These are phyloP conservation scores for Rambutsinella grinnellia DNA, from an alignment of 2,888 invertebrate genomes.

Conservation along the genomic window DNA sequence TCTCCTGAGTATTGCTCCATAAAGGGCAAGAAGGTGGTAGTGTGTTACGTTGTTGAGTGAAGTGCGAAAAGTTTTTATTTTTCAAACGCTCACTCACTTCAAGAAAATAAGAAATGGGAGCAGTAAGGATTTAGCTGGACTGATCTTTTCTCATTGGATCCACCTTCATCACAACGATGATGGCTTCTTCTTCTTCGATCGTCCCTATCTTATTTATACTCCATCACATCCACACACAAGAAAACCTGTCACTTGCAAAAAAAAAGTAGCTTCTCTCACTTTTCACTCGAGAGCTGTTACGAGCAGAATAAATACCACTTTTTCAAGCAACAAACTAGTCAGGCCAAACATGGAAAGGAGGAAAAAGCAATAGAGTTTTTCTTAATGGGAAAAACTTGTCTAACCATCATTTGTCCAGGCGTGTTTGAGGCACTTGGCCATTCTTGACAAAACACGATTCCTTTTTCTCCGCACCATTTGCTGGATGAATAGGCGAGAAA, in stretches of 20 bases:
- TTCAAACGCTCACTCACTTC: neutral
- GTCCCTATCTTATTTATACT: constrained; percentile 11
- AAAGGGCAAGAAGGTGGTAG: neutral
- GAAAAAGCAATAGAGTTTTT: constrained; percentile 21
- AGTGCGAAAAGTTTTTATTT: neutral
- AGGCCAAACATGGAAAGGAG: constrained; percentile 25
- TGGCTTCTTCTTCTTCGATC: constrained; percentile 54
- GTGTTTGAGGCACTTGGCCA: neutral
- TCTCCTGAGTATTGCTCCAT: neutral
- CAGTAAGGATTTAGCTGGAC: neutral
- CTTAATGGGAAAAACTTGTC: constrained; percentile 53
- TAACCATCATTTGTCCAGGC: constrained; percentile 34
- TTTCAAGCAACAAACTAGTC: neutral
- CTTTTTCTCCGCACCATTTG: constrained; percentile 52
- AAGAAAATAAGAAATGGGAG: neutral
- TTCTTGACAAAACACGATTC: neutral
- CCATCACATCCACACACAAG: constrained; percentile 15
- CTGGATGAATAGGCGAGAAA: neutral
- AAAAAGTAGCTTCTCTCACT: constrained; percentile 15
- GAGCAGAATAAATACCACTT: constrained; percentile 4
- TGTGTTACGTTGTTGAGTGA: neutral
- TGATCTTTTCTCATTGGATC: neutral
- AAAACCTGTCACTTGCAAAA: constrained; percentile 55
- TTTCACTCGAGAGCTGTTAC: constrained; percentile 27
- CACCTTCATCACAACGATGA: constrained; percentile 12